phyloP scores from a whole-genome alignment of 2,888 invertebrate species.

The Polydrusus pterygomalis region DNA sequence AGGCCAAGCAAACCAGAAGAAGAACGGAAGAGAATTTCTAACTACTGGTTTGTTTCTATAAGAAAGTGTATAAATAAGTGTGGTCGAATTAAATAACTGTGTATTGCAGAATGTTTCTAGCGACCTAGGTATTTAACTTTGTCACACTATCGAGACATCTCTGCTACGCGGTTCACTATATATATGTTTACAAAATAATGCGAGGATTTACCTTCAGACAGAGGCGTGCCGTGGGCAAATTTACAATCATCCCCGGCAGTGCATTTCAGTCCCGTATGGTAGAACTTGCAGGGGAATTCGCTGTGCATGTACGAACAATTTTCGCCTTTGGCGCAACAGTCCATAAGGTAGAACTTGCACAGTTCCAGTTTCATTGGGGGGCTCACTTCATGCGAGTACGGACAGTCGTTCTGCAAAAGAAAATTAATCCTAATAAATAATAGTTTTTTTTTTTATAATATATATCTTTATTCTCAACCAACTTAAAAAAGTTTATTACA shows the following conservation, averaged over 20 bases:
- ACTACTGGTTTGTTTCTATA: too few species aligned
- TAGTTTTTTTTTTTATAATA: too few species aligned
- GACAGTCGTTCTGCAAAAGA: conserved; percentile 83
- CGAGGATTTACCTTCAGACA: conserved; percentile 86
- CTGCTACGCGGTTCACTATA: too few species aligned
- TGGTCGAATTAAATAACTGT: too few species aligned
- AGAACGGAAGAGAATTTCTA: too few species aligned
- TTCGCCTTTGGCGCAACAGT: conserved; percentile 95
- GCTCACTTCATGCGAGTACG: conserved; percentile 88
- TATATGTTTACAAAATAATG: too few species aligned
- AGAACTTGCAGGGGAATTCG: conserved; percentile 98
- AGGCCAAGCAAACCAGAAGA: too few species aligned
- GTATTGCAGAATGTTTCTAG: too few species aligned
- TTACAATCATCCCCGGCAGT: conserved; percentile 87
- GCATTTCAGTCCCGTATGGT: conserved; percentile 93
- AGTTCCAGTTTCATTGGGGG: conserved; percentile 92
- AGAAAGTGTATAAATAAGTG: too few species aligned
- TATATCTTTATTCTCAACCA: too few species aligned
- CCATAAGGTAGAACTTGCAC: conserved; percentile 97
- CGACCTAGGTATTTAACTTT: too few species aligned
- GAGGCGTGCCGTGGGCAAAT: conserved; percentile 92
- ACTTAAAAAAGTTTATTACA: background rate
- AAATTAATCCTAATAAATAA: conserved; percentile 23
- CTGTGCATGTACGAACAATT: conserved; percentile 97
- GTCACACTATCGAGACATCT: too few species aligned